Base-by-base conservation (phyloP, 2,797 vertebrate species). In the Danio jaintianensis region DNA sequence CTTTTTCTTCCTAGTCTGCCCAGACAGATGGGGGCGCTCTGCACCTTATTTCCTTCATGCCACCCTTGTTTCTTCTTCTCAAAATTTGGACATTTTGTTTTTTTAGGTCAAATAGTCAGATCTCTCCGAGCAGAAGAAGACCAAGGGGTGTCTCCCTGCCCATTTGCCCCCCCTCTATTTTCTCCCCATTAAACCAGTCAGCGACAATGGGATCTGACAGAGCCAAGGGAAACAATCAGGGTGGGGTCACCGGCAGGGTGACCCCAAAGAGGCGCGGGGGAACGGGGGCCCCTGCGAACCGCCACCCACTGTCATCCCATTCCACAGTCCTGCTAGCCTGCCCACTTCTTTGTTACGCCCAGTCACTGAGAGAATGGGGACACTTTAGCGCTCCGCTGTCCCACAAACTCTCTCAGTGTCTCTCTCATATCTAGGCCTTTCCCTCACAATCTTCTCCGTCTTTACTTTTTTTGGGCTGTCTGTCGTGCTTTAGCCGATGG, bases 21-120 rank as follows among this genome's bases (percentile, higher is more conserved):
- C 36, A 4, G 42, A 56, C 43, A 72, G 66, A 72, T 50, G 73
- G 59, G 78, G 74, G 52, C 52, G 42, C 67, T 82, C 20, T 75
- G 29, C 22, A 40, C 68, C 55, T 66, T 82, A 55, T 52, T 20
- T 15, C 20, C 56, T 55, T 63, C 9, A 70, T 63, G 20, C 45
- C 29, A 75, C 45, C 43, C 61, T 81, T 0, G 7, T 10, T 73
- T 80, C 18, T 71, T 67, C 79, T 56, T 20, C 59, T 74, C 80
- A 85, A 84, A 68, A 88, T 87, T 86, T 86, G 50, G 38, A 36
- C 5, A 63, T 67, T 59, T 83, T 83, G 90, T 94, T 94, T 93
- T 93, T 94, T 93, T 94, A 92, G 93, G 93, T 95, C 93, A 93
- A 91, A 93, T 90, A 91, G 90, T 92, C 91, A 93, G 90, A 92